These are phyloP conservation scores for Puffinus mauretanicus DNA, from an alignment of 2,113 vertebrate genomes.

Conservation along the genomic window DNA sequence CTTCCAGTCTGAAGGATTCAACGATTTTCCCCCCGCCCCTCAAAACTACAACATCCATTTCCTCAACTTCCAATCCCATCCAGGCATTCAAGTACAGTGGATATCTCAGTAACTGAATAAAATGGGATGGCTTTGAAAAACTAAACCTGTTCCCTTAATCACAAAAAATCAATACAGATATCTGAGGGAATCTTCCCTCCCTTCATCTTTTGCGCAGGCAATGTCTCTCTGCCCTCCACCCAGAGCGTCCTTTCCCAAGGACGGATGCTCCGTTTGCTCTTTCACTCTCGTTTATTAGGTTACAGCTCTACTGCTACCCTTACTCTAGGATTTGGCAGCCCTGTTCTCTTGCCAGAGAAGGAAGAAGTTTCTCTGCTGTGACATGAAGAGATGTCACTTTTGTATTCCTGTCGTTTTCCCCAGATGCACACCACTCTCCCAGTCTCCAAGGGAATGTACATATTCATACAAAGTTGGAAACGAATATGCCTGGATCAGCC, in stretches of 20 bases:
- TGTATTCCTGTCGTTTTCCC: background rate
- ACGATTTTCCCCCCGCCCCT: fast-evolving
- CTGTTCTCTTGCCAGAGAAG: background rate
- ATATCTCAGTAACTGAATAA: background rate
- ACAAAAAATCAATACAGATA: background rate
- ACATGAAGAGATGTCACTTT: slow-evolving; percentile 28
- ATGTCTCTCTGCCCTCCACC: background rate
- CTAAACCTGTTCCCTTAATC: background rate
- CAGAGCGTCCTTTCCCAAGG: background rate
- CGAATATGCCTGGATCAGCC: slow-evolving; percentile 16
- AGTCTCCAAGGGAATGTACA: slow-evolving; percentile 23
- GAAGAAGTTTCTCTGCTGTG: slow-evolving; percentile 18
- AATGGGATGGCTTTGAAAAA: background rate
- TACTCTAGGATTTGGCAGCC: slow-evolving; percentile 2
- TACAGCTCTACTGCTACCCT: background rate
- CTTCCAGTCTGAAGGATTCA: background rate
- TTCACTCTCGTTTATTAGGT: background rate
- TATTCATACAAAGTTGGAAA: slow-evolving; percentile 36
- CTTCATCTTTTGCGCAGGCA: background rate
- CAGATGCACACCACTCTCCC: slow-evolving; percentile 28
- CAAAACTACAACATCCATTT: background rate
- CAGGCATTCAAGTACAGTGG: background rate
- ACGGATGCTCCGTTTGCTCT: background rate
- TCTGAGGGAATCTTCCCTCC: background rate
- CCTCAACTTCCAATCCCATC: background rate